A percentile compares a stretch with the other conserved stretches of the same genome.
phyloP scores from a whole-genome alignment of 2,113 vertebrate genomes.

The Willisornis vidua region DNA sequence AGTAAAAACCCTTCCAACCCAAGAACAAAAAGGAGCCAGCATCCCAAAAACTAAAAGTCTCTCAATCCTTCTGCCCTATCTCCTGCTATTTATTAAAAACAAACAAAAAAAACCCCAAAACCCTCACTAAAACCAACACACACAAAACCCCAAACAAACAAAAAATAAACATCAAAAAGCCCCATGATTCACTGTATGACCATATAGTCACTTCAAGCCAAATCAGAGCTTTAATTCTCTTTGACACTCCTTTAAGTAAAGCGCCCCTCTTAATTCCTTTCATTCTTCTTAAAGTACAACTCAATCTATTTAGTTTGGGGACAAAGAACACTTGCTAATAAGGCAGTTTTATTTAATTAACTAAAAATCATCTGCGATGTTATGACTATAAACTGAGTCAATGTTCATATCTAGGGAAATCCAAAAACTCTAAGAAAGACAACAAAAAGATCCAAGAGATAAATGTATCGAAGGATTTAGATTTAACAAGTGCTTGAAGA shows the following conservation, averaged over 20 bases:
- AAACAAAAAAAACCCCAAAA: neutral
- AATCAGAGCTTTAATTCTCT: neutral
- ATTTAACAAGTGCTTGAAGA: neutral
- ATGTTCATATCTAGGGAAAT: neutral
- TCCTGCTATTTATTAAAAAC: no score
- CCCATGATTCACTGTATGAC: neutral
- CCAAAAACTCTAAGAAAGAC: neutral
- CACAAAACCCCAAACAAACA: neutral
- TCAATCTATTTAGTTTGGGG: neutral
- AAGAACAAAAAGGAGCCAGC: neutral
- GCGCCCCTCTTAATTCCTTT: neutral
- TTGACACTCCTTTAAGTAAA: neutral
- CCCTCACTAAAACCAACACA: neutral
- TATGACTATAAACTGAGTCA: neutral
- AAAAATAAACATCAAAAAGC: neutral
- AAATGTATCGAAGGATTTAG: neutral
- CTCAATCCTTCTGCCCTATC: fast-evolving
- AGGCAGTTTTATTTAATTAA: neutral
- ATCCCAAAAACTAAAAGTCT: neutral
- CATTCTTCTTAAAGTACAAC: neutral
- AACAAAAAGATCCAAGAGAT: neutral
- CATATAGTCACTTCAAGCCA: neutral
- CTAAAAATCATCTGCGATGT: neutral
- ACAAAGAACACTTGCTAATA: neutral
- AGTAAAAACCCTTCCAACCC: neutral